A percentile compares a stretch with the other conserved stretches of the same genome.
phyloP scores from a whole-genome alignment of 1,140 invertebrate genomes.

The Lithobius niger region DNA sequence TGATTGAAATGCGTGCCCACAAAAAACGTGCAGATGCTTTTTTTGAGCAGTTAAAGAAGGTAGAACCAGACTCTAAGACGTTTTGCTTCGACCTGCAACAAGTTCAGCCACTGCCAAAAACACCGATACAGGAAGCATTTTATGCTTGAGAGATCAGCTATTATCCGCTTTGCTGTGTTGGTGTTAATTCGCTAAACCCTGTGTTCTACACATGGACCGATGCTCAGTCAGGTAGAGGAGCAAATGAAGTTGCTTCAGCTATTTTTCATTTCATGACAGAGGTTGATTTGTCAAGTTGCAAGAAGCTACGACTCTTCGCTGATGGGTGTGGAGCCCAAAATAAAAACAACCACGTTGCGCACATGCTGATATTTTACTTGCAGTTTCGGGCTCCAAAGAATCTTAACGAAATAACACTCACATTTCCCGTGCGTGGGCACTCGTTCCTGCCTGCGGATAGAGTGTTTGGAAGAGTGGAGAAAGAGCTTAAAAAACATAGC shows the following conservation, averaged over 20 bases:
- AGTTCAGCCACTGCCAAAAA: slow-evolving; percentile 24
- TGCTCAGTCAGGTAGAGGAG: neutral
- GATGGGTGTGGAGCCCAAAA: slow-evolving; percentile 1
- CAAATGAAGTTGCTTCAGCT: neutral
- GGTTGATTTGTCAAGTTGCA: neutral
- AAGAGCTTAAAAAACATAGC: neutral
- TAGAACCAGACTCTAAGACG: slow-evolving; percentile 16
- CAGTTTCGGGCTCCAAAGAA: neutral
- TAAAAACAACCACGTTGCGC: neutral
- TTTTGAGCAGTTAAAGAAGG: slow-evolving; percentile 23
- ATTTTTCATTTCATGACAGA: neutral
- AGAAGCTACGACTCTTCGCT: neutral
- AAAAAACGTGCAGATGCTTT: slow-evolving; percentile 24
- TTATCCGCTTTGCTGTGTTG: neutral
- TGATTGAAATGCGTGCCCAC: slow-evolving; percentile 18
- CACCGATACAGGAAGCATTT: slow-evolving; percentile 25
- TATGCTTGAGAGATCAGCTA: slow-evolving; percentile 24
- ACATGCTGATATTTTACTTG: neutral
- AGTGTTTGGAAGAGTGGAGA: neutral
- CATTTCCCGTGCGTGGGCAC: neutral
- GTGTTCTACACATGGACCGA: neutral
- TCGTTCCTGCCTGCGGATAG: neutral
- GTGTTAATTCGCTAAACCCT: neutral
- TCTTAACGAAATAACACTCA: neutral
- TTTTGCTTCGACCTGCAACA: slow-evolving; percentile 31